Percentiles rank a stretch among this genome's conserved stretches.
Conservation (phyloP, 2,113 vertebrate species). For the Hystrix cristata region DNA sequence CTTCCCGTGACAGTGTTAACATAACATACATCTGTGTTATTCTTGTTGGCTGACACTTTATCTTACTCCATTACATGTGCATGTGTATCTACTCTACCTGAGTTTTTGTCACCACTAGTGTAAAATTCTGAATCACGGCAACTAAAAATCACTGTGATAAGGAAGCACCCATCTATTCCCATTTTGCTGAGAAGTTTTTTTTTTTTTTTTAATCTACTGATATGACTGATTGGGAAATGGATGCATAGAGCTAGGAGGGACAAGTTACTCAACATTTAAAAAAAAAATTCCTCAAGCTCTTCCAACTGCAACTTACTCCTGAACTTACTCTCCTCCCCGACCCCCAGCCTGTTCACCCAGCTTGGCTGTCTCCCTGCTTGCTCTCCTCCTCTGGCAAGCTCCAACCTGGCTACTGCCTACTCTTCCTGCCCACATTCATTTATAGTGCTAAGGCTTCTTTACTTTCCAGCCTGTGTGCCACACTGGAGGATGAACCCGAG, state of each 20-base stretch:
- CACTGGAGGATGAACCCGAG: not conserved
- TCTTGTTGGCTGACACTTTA: not conserved
- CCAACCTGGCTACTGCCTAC: not conserved
- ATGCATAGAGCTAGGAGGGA: not conserved
- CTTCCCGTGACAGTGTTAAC: too few species aligned
- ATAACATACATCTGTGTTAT: not conserved
- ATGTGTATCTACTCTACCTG: not conserved
- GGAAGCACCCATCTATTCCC: not conserved
- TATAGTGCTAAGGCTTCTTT: not conserved
- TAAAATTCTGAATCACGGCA: not conserved
- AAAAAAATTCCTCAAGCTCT: not conserved
- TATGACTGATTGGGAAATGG: not conserved
- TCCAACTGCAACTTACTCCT: not conserved
- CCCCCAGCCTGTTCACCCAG: not conserved
- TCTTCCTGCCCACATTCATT: not conserved
- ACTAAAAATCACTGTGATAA: not conserved
- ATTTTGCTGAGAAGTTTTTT: not conserved
- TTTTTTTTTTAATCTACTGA: not conserved
- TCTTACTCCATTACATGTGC: not conserved
- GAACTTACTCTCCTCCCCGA: not conserved
- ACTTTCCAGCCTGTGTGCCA: not conserved
- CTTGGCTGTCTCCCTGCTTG: too few species aligned
- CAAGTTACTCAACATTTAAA: not conserved
- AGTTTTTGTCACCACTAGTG: not conserved
- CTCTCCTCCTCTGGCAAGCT: not conserved